These are phyloP conservation scores for Alcedo quadribrachys DNA, from an alignment of 2,797 vertebrate species.

Conservation along the genomic window DNA sequence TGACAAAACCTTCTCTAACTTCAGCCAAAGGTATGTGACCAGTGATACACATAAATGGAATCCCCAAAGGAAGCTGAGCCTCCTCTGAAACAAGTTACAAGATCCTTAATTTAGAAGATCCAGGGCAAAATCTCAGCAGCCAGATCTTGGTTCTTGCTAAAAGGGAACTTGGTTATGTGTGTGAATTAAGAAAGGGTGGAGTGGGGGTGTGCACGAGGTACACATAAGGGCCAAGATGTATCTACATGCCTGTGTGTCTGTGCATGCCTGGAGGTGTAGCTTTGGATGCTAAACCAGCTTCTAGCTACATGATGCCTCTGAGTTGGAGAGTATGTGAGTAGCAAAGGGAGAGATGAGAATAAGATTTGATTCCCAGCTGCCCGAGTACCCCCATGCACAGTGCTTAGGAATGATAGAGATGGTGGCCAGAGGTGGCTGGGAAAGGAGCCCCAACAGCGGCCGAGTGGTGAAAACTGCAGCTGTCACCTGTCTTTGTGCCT, in stretches of 20 bases:
- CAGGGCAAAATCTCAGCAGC: not conserved
- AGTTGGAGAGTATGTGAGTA: not conserved
- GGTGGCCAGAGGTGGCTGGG: conserved; percentile 15
- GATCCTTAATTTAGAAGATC: not conserved
- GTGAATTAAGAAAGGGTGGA: not conserved
- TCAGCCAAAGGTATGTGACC: not conserved
- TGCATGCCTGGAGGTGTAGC: not conserved
- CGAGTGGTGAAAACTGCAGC: conserved; percentile 42
- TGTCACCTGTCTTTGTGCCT: conserved; percentile 18
- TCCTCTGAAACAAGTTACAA: not conserved
- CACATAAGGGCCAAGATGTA: accelerated
- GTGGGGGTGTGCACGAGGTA: not conserved
- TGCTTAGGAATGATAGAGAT: conserved; percentile 51
- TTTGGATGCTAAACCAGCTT: not conserved
- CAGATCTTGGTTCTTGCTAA: not conserved
- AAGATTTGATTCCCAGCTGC: not conserved
- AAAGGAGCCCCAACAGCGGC: conserved; percentile 20
- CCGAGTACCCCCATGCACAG: not conserved
- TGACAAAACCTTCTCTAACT: not conserved
- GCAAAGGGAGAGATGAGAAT: not conserved
- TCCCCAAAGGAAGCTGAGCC: not conserved
- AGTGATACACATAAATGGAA: not conserved
- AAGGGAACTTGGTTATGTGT: not conserved
- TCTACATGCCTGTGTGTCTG: not conserved
- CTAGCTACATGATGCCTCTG: not conserved